Evolutionary conservation across 2,113 vertebrate genomes (phyloP).

Genomic region (Pteruthius melanotis): DNA sequence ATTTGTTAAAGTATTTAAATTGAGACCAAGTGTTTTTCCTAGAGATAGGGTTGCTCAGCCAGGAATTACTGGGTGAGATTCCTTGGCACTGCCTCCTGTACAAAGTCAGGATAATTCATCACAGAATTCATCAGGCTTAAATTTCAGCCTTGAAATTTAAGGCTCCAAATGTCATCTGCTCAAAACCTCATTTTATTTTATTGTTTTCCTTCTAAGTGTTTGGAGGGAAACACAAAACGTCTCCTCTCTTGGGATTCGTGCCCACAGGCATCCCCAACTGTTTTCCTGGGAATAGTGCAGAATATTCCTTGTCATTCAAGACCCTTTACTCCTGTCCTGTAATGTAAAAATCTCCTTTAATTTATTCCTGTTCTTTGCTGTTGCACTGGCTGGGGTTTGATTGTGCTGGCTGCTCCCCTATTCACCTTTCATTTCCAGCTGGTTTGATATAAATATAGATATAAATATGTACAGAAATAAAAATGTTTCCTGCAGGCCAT

Average conservation of each 20-base stretch:
- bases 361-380: background rate
- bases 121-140: no score
- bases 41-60: background rate
- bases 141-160: background rate
- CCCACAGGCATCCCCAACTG: background rate
- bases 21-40: background rate
- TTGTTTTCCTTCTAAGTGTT: background rate
- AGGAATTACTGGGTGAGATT: background rate
- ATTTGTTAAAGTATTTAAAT: background rate
- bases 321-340: background rate
- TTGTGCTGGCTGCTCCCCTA: background rate
- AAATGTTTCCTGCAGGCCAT: background rate
- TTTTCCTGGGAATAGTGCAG: background rate
- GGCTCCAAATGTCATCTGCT: background rate
- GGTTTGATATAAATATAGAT: background rate
- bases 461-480: background rate
- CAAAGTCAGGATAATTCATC: background rate
- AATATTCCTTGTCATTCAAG: background rate
- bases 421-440: background rate
- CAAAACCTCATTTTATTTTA: background rate
- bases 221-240: background rate
- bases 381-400: background rate
- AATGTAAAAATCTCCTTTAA: background rate
- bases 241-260: background rate
- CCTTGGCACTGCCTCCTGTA: background rate